These are phyloP conservation scores for Phasia obesa DNA, from an alignment of 2,888 invertebrate species.

Conservation along the genomic window DNA sequence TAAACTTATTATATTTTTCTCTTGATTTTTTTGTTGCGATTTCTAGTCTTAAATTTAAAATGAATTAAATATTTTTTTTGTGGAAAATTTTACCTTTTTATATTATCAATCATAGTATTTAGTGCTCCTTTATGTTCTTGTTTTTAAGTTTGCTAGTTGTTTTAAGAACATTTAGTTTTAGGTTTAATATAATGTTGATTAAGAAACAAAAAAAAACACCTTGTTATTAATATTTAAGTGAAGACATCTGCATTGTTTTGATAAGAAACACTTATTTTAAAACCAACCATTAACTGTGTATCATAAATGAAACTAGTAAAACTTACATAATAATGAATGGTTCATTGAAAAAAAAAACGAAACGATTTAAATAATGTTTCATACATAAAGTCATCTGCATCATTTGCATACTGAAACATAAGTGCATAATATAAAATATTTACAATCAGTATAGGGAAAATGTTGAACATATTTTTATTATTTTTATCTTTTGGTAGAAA, in stretches of 20 bases:
- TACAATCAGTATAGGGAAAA: slow-evolving; percentile 34
- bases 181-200: not conserved
- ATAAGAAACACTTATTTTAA: slow-evolving; percentile 41
- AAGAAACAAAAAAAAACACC: slow-evolving; percentile 19
- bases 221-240: slow-evolving; percentile 53
- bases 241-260: slow-evolving; percentile 48
- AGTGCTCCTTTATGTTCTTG: not conserved
- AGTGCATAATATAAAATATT: slow-evolving; percentile 12
- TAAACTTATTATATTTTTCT: not conserved
- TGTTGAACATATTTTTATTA: slow-evolving; percentile 15
- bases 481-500: slow-evolving; percentile 26
- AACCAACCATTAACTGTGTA: slow-evolving; percentile 70
- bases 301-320: slow-evolving; percentile 71
- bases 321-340: too few species aligned
- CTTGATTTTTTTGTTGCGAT: not conserved
- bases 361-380: too few species aligned
- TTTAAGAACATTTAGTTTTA: not conserved
- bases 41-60: slow-evolving; percentile 10
- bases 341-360: too few species aligned
- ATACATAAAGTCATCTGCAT: slow-evolving; percentile 8
- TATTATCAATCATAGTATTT: not conserved
- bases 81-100: not conserved
- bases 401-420: slow-evolving; percentile 1
- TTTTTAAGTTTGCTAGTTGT: not conserved
- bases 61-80: not conserved